phyloP scores from a whole-genome alignment of 2,113 vertebrate genomes.

The Tupaia tana region DNA sequence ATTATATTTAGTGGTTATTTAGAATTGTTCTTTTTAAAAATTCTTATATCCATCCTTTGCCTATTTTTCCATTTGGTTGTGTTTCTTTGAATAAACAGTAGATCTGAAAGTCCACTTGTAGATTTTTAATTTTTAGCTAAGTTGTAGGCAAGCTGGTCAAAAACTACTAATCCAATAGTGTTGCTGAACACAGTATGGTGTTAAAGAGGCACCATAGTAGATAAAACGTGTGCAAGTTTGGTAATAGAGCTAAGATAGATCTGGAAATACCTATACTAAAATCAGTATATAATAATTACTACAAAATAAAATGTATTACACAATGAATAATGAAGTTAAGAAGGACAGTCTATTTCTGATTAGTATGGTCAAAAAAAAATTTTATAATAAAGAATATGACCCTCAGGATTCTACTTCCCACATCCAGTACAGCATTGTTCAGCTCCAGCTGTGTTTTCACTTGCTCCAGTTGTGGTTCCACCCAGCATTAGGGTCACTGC shows the following conservation, averaged over 20 bases:
- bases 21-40: constrained; percentile 6
- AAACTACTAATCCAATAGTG: neutral
- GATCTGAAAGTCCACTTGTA: neutral
- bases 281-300: neutral
- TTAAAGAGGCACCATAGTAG: neutral
- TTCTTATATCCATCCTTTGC: neutral
- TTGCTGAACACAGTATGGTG: neutral
- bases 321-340: neutral
- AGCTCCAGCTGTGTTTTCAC: no score
- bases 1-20: neutral
- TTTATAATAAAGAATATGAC: neutral
- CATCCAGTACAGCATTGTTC: no score
- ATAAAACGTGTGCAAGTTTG: neutral
- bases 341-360: neutral
- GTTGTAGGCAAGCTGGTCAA: neutral
- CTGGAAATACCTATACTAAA: neutral
- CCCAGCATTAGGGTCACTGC: no score
- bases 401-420: neutral
- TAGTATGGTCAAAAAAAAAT: neutral
- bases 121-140: neutral
- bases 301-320: neutral
- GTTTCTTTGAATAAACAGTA: neutral
- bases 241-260: neutral
- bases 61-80: neutral
- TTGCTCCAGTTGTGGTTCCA: no score